These are phyloP conservation scores for Prionailurus bengalensis DNA, from an alignment of 2,113 vertebrate species.

Conservation along the genomic window DNA sequence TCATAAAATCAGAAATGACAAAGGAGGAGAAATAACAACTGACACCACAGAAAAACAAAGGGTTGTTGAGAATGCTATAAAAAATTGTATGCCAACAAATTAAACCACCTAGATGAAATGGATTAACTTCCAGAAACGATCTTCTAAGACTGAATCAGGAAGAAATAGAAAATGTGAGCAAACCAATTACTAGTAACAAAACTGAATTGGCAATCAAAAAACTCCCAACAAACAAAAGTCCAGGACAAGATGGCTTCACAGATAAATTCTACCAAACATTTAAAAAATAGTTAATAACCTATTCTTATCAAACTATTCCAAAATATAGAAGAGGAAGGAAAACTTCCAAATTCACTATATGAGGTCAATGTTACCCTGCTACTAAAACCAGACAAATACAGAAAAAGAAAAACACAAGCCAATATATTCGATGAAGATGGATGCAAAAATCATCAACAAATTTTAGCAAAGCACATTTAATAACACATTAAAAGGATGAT, in stretches of 20 bases:
- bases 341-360: neutral
- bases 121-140: neutral
- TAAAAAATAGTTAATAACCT: neutral
- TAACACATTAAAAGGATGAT: neutral
- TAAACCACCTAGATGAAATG: neutral
- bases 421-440: neutral
- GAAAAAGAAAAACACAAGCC: neutral
- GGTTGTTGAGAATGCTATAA: neutral
- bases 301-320: neutral
- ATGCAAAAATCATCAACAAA: neutral
- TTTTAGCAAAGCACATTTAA: neutral
- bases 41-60: neutral
- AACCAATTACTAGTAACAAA: neutral
- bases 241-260: neutral
- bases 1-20: neutral
- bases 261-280: neutral
- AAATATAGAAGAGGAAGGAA: neutral
- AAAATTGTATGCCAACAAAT: neutral
- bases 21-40: neutral
- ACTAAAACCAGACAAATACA: neutral
- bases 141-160: neutral
- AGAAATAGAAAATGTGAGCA: neutral
- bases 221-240: neutral
- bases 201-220: neutral
- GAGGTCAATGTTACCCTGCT: neutral